Evolutionary conservation across 2,113 vertebrate genomes (phyloP).

Genomic region (Gadus chalcogrammus): DNA sequence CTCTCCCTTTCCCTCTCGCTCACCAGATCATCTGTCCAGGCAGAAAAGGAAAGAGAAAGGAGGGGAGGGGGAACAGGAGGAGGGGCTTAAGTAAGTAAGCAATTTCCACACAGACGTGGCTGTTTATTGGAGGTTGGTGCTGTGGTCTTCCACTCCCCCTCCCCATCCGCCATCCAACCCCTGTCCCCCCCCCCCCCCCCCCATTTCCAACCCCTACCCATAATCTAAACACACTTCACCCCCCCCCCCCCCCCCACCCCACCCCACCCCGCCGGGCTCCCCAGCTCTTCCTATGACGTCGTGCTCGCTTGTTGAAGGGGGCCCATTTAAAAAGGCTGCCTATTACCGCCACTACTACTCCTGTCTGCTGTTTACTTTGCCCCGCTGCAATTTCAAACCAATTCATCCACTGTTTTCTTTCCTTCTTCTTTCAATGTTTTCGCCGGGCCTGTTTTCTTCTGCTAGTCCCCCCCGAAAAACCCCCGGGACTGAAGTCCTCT

Average conservation of each 20-base stretch:
- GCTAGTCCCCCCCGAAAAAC: neutral
- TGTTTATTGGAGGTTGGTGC: slow-evolving; percentile 26
- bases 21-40: too few species aligned
- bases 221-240: slow-evolving; percentile 42
- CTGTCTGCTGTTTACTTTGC: slow-evolving; percentile 60
- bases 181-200: neutral
- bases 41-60: slow-evolving; percentile 46
- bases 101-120: slow-evolving; percentile 53
- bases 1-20: slow-evolving; percentile 42
- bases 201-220: slow-evolving; percentile 17
- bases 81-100: slow-evolving; percentile 44
- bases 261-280: slow-evolving; percentile 5
- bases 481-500: neutral
- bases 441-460: neutral
- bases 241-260: slow-evolving; percentile 18
- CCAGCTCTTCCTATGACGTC: slow-evolving; percentile 58
- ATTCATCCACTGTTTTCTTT: slow-evolving; percentile 40
- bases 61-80: slow-evolving; percentile 46
- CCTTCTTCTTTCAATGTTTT: slow-evolving; percentile 20
- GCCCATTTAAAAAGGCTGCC: slow-evolving; percentile 26
- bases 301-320: slow-evolving; percentile 17
- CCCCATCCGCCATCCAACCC: slow-evolving; percentile 3
- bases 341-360: slow-evolving; percentile 37
- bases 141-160: slow-evolving; percentile 24
- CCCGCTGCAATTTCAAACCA: slow-evolving; percentile 49